A percentile compares a stretch with the other conserved stretches of the same genome.
phyloP scores from a whole-genome alignment of 2,888 invertebrate species.

The Epistrophella euchroma region DNA sequence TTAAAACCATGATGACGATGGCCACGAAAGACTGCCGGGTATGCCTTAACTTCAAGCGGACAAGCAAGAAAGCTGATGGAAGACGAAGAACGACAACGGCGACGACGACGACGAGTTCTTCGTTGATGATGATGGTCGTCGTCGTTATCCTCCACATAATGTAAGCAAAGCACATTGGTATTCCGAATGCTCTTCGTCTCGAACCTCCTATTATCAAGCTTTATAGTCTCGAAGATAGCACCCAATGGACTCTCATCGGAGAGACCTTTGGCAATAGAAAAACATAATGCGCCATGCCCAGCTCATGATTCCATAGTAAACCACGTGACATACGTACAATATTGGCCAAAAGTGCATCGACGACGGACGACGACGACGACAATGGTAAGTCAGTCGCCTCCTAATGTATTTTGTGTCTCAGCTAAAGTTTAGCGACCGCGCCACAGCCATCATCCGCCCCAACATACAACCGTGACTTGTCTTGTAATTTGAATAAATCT shows the following conservation, averaged over 20 bases:
- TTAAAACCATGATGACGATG: constrained; percentile 59
- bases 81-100: constrained; percentile 35
- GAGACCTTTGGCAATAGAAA: constrained; percentile 52
- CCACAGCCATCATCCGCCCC: constrained; percentile 26
- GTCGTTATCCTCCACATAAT: constrained; percentile 53
- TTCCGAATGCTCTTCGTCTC: constrained; percentile 48
- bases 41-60: neutral
- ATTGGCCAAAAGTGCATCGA: constrained; percentile 68
- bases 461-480: constrained; percentile 75
- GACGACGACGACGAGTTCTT: constrained; percentile 8
- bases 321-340: constrained; percentile 74
- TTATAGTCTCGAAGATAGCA: constrained; percentile 66
- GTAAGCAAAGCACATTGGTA: constrained; percentile 53
- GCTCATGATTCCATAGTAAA: constrained; percentile 40
- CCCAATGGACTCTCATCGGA: constrained; percentile 55
- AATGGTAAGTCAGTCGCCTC: constrained; percentile 13
- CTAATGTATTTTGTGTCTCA: constrained; percentile 10
- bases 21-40: constrained; percentile 15
- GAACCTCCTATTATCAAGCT: constrained; percentile 29
- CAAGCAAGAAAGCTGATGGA: constrained; percentile 29
- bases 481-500: constrained; percentile 76
- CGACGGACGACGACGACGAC: neutral
- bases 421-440: constrained; percentile 13
- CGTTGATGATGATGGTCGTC: constrained; percentile 24
- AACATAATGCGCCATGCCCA: constrained; percentile 70